phyloP scores from a whole-genome alignment of 2,113 vertebrate genomes.

The Microtus oregoni region DNA sequence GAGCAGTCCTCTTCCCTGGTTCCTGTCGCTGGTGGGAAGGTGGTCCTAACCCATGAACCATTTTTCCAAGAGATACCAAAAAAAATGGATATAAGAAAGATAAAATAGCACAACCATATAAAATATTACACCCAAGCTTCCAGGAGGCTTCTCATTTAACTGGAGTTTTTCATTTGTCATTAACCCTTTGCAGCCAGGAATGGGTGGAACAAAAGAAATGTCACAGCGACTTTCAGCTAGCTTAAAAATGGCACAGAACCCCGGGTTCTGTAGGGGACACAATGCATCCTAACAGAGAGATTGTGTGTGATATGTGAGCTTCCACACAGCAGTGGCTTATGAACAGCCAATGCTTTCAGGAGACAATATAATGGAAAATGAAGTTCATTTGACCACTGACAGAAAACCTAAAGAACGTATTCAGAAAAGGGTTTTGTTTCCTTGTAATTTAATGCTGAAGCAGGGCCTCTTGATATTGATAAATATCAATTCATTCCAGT shows the following conservation, averaged over 20 bases:
- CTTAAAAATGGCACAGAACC: constrained; percentile 29
- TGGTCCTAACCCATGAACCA: background rate
- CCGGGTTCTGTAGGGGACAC: constrained; percentile 21
- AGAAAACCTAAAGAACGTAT: constrained; percentile 70
- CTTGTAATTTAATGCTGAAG: constrained; percentile 43
- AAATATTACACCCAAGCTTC: constrained; percentile 55
- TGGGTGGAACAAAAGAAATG: constrained; percentile 73
- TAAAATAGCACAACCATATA: background rate
- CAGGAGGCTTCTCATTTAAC: constrained; percentile 56
- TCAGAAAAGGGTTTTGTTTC: constrained; percentile 62
- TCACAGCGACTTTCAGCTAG: constrained; percentile 62
- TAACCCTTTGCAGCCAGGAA: constrained; percentile 49
- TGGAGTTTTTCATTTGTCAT: constrained; percentile 46
- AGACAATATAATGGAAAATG: constrained; percentile 71
- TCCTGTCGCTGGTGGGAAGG: constrained; percentile 10
- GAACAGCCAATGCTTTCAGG: constrained; percentile 76
- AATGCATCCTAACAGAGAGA: constrained; percentile 62
- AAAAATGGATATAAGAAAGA: constrained; percentile 38
- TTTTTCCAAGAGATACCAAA: background rate
- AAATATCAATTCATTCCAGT: constrained; percentile 51
- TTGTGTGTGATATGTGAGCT: constrained; percentile 65
- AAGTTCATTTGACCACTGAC: constrained; percentile 66
- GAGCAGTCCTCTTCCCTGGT: background rate
- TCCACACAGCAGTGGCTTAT: constrained; percentile 74
- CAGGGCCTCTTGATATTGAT: constrained; percentile 52